A percentile compares a stretch with the other conserved stretches of the same genome.
Conservation (phyloP, 2,113 vertebrate species). For the Prolemur simus region DNA sequence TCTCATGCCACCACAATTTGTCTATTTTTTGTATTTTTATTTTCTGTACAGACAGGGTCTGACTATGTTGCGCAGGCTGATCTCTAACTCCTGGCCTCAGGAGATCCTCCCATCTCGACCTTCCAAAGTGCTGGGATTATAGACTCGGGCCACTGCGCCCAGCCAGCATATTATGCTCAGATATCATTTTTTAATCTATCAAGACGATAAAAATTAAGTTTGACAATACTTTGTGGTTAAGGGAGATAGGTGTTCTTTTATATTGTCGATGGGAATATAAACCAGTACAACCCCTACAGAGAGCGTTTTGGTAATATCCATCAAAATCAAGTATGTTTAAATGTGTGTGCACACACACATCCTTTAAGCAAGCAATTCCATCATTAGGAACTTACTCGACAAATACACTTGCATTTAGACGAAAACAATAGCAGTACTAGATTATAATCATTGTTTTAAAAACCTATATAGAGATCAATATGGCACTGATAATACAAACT, state of each 20-base stretch:
- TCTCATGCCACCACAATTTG: too few relatives aligned
- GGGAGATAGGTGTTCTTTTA: background rate
- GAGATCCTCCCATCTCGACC: too few relatives aligned
- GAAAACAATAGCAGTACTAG: background rate
- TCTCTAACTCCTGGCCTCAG: too few relatives aligned
- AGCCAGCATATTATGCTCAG: background rate
- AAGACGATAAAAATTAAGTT: background rate
- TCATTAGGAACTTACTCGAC: background rate
- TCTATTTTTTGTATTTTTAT: too few relatives aligned
- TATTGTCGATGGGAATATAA: background rate
- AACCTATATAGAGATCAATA: background rate
- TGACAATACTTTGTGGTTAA: background rate
- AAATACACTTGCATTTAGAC: background rate
- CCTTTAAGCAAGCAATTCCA: background rate
- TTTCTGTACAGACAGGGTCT: too few relatives aligned
- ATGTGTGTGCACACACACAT: background rate
- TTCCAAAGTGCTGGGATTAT: too few relatives aligned
- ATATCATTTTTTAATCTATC: background rate
- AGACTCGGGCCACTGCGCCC: too few relatives aligned
- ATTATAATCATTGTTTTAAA: background rate
- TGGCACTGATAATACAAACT: background rate
- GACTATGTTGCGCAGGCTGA: too few relatives aligned
- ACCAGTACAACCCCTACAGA: background rate
- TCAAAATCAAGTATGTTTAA: background rate
- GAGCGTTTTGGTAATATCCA: background rate